Conservation (phyloP, 2,888 invertebrate genomes). For the Alitta virens region DNA sequence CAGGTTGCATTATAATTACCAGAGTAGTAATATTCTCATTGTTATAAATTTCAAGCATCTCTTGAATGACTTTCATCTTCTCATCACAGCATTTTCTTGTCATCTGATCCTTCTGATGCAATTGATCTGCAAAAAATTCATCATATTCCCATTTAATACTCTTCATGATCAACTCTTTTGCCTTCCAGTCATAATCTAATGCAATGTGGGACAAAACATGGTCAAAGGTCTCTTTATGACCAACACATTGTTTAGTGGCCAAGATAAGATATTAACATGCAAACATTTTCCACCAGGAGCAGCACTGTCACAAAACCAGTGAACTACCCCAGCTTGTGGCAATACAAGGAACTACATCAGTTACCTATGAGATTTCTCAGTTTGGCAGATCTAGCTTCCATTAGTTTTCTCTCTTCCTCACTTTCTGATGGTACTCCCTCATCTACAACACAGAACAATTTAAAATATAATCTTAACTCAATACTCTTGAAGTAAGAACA, state of each 20-base stretch:
- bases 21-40: slow-evolving; percentile 25
- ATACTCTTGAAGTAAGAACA: no score
- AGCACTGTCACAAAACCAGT: no score
- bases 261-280: no score
- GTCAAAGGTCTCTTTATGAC: no score
- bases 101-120: slow-evolving; percentile 52
- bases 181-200: no score
- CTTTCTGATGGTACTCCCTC: slow-evolving; percentile 71
- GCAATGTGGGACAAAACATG: no score
- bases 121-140: slow-evolving; percentile 65
- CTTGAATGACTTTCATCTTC: slow-evolving; percentile 70
- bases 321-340: not conserved
- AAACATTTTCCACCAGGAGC: no score
- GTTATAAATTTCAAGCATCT: slow-evolving; percentile 65
- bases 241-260: no score
- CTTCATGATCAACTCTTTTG: no score
- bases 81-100: slow-evolving; percentile 69
- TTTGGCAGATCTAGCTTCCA: slow-evolving; percentile 76
- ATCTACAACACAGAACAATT: no score
- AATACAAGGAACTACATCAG: slow-evolving; percentile 36
- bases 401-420: slow-evolving; percentile 75
- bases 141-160: not conserved
- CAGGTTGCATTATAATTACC: no score
- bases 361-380: slow-evolving; percentile 78
- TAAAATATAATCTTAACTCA: no score